A percentile compares a stretch with the other conserved stretches of the same genome.
Conservation (phyloP, 1,140 invertebrate species). For the Diabrotica undecimpunctata region DNA sequence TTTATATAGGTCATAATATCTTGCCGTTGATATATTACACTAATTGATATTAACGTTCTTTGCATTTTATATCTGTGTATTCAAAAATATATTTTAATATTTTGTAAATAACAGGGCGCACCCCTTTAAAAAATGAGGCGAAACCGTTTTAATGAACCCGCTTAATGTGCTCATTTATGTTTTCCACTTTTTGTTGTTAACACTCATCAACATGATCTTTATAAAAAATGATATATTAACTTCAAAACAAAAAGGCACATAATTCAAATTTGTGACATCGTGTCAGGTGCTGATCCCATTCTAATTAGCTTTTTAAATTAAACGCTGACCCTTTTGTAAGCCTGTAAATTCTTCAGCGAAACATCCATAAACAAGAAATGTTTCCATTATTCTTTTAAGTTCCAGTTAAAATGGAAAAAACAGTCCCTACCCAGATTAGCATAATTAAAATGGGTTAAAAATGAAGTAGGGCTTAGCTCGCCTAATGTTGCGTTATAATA, state of each 20-base stretch:
- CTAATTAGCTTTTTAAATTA: neutral
- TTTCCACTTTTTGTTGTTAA: too few relatives aligned
- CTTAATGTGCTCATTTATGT: too few relatives aligned
- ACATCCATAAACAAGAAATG: conserved; percentile 2
- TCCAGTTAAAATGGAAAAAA: conserved; percentile 1
- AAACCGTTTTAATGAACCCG: too few relatives aligned
- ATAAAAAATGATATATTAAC: neutral
- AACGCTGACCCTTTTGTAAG: neutral
- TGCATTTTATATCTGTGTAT: too few relatives aligned
- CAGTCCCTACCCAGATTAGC: conserved; percentile 5
- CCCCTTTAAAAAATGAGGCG: too few relatives aligned
- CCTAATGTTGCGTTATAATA: conserved; percentile 8
- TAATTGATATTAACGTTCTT: too few relatives aligned
- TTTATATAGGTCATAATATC: too few relatives aligned
- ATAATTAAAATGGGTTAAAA: conserved; percentile 16
- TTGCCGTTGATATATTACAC: too few relatives aligned
- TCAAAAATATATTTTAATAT: too few relatives aligned
- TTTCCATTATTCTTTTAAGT: conserved; percentile 3
- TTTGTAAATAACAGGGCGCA: too few relatives aligned
- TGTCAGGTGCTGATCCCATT: neutral
- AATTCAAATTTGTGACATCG: neutral
- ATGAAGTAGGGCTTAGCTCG: conserved; percentile 7
- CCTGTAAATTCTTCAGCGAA: neutral
- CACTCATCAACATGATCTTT: neutral
- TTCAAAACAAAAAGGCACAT: neutral